Percentiles rank a stretch among this genome's conserved stretches.
These are phyloP conservation scores for Aphidius colemani DNA, from an alignment of 2,888 invertebrate genomes.

Conservation along the genomic window DNA sequence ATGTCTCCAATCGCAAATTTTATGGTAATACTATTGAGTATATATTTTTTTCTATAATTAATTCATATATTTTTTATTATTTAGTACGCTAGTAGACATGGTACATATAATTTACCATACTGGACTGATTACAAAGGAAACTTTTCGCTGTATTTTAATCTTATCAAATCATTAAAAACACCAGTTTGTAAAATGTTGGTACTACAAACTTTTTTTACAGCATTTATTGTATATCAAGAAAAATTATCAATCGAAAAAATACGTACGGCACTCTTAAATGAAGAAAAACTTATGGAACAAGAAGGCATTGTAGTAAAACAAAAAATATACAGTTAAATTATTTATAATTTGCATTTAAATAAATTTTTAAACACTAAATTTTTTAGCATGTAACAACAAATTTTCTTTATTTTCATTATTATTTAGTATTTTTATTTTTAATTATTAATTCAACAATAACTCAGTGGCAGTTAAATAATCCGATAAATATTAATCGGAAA, in stretches of 20 bases:
- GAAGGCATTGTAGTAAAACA: neutral
- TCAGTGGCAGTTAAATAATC: constrained; percentile 3
- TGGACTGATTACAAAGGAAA: constrained; percentile 64
- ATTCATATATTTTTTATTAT: constrained; percentile 52
- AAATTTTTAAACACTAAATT: constrained; percentile 12
- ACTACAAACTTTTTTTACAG: constrained; percentile 64
- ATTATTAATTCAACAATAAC: constrained; percentile 5
- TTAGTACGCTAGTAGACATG: constrained; percentile 66
- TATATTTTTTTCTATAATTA: neutral
- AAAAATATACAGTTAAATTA: neutral
- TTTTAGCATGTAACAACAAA: constrained; percentile 3
- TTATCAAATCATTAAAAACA: constrained; percentile 64
- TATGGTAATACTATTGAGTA: constrained; percentile 61
- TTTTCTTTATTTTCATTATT: constrained; percentile 7
- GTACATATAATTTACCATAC: constrained; percentile 69
- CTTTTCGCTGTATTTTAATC: constrained; percentile 63
- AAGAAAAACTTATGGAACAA: neutral
- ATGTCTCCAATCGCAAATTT: constrained; percentile 67
- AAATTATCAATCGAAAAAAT: constrained; percentile 46
- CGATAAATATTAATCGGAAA: too few relatives aligned
- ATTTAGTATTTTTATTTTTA: neutral
- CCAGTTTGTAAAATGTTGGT: constrained; percentile 61
- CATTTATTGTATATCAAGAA: constrained; percentile 69
- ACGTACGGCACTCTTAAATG: constrained; percentile 1
- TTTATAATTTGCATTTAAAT: neutral